Conservation (phyloP, 2,797 vertebrate species). For the Trachurus trachurus region DNA sequence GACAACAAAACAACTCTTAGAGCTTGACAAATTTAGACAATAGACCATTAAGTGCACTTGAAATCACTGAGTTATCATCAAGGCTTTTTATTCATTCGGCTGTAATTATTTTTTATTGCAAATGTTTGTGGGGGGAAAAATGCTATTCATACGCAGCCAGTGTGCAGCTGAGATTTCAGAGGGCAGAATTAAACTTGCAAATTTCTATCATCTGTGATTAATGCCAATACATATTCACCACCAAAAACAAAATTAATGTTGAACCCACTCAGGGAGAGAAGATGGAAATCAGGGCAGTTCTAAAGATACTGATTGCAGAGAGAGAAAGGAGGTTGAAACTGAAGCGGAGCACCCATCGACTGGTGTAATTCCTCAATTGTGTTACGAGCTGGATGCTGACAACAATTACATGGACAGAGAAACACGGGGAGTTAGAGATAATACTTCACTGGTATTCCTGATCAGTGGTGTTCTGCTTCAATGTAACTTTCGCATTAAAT, state of each 20-base stretch:
- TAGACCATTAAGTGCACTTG: conserved; percentile 71
- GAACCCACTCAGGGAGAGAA: conserved; percentile 59
- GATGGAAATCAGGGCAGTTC: conserved; percentile 71
- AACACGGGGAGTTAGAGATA: conserved; percentile 44
- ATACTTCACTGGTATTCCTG: conserved; percentile 69
- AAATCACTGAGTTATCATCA: conserved; percentile 72
- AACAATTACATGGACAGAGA: conserved; percentile 65
- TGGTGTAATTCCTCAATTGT: conserved; percentile 50
- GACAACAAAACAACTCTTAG: conserved; percentile 71
- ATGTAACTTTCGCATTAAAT: conserved; percentile 67
- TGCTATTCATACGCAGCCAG: conserved; percentile 50
- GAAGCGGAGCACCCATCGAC: conserved; percentile 45
- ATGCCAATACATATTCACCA: conserved; percentile 69
- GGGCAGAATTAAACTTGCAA: conserved; percentile 77
- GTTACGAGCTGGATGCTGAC: conserved; percentile 45
- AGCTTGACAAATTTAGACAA: conserved; percentile 77
- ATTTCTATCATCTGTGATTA: conserved; percentile 76
- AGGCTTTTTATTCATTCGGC: conserved; percentile 58
- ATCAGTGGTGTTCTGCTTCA: conserved; percentile 54
- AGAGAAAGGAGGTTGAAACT: conserved; percentile 43
- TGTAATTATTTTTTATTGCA: conserved; percentile 68
- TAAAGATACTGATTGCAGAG: conserved; percentile 64
- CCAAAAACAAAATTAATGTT: conserved; percentile 65
- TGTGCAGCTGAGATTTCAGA: conserved; percentile 68
- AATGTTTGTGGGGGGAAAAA: conserved; percentile 36